Evolutionary conservation across 2,888 invertebrate species (phyloP), one percentile per base, ranked within the genome.

Genomic region (Scaeva pyrastri): DNA sequence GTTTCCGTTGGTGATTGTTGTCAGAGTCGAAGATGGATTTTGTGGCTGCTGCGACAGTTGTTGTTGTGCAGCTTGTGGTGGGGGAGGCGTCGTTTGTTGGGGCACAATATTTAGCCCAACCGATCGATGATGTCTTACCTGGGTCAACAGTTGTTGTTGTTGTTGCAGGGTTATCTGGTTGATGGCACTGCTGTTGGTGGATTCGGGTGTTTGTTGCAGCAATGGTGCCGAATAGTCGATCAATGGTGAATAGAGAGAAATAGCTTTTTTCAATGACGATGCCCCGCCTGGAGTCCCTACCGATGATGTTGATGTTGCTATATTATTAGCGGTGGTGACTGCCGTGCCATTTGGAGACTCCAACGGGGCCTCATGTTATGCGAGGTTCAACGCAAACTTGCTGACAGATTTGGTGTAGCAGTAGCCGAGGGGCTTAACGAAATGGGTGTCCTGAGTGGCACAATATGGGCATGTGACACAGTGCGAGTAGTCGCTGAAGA

Each of bases 401-500:
- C 94, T 94, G 73, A 93, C 94, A 94, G 95, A 95, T 93, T 96
- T 96, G 90, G 96, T 95, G 94, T 96, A 97, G 94, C 97, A 97
- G 93, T 95, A 95, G 88, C 95, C 94, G 91, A 98, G 94, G 72
- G 97, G 97, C 94, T 98, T 98, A 89, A 98, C 97, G 94, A 98
- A 98, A 94, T 99, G 98, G 76, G 97, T 96, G 93, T 98, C 98
- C 90, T 96, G 94, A 72, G 96, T 95, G 90, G 96, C 95, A 94
- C 98, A 99, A 93, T 97, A 97, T 45, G 97, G 97, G 93, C 99
- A 99, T 89, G 96, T 95, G 91, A 97, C 95, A 90, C 96, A 95
- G 92, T 97, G 97, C 91, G 97, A 97, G 94, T 98, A 98, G 93
- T 98, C 98, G 90, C 98, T 98, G 94, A 97, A 99, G 94, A 95